Base-by-base conservation (phyloP, 2,113 vertebrate genomes). In the Hippoglossus stenolepis region DNA sequence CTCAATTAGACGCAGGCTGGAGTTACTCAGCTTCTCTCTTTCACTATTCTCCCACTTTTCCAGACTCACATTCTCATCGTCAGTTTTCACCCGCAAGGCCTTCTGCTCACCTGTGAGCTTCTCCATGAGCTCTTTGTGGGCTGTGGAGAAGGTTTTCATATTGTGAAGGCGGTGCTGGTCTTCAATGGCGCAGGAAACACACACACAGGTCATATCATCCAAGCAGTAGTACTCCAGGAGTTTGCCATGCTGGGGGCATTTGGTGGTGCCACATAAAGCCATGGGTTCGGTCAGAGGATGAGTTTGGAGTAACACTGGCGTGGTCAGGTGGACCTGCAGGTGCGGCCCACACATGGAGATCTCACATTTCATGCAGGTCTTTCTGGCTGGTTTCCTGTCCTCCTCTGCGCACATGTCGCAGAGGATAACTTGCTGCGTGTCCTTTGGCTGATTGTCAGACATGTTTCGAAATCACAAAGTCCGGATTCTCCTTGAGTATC, bases 331-430 rank as follows among this genome's bases (percentile, higher is more conserved):
- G 4, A 81, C 90, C 58, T 74, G 84, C 65, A 96, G 88, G 31
- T 96, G 94, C 20, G 90, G 86, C 62, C 77, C 85, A 12, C 95
- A 96, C 90, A 96, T 80, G 57, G 93, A 92, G 0, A 71, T 90
- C 17, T 95, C 78, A n/a, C 95, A 95, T 14, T 64, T 77, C 79
- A 95, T 91, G 88, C 94, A 96, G 20, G 77, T 94, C 84, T 93
- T 94, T 73, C 65, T 60, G 0, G 93, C 95, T 0, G 85, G 80
- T 59, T 68, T 82, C 23, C 76, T 40, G 15, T n/a, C 2, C 7
- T 12, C 2, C 8, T 76, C 92, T 54, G 80, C 10, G 70, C 94
- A 95, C 80, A 92, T 89, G 53, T 95, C 94, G 8, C 94, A 93
- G 21, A 80, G 51, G 56, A 89, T 53, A 18, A 49, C 70, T 21